These are phyloP conservation scores for Dasyornis broadbenti DNA, from an alignment of 2,113 vertebrate genomes.

Conservation along the genomic window DNA sequence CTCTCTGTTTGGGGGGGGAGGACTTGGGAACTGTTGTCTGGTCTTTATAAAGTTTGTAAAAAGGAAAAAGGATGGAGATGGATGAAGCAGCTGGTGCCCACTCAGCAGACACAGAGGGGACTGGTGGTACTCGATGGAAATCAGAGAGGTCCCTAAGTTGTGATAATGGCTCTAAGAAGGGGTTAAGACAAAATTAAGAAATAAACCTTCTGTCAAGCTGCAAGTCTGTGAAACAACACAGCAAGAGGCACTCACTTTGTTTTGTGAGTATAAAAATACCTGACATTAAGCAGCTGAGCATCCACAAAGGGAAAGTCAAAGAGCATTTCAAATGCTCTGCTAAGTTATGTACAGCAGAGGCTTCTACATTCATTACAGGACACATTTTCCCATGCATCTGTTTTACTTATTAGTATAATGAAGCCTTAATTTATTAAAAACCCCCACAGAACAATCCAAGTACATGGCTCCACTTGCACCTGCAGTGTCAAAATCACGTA, in stretches of 20 bases:
- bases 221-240: not conserved
- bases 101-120: not conserved
- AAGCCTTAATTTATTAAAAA: not conserved
- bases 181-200: not conserved
- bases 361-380: not conserved
- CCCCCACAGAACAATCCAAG: not conserved
- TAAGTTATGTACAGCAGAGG: not conserved
- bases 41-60: not conserved
- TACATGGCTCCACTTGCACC: not conserved
- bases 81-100: not conserved
- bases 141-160: not conserved
- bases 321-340: not conserved
- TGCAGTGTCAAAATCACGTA: not conserved
- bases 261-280: not conserved
- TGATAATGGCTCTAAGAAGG: not conserved
- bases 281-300: not conserved
- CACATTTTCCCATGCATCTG: not conserved
- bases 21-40: not conserved
- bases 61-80: not conserved
- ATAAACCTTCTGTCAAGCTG: not conserved
- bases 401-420: not conserved
- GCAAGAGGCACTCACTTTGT: not conserved
- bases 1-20: not conserved
- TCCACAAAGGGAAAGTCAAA: not conserved
- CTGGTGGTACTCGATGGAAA: accelerated